Evolutionary conservation across 2,888 invertebrate genomes (phyloP).

Genomic region (Eupeodes latifasciatus): DNA sequence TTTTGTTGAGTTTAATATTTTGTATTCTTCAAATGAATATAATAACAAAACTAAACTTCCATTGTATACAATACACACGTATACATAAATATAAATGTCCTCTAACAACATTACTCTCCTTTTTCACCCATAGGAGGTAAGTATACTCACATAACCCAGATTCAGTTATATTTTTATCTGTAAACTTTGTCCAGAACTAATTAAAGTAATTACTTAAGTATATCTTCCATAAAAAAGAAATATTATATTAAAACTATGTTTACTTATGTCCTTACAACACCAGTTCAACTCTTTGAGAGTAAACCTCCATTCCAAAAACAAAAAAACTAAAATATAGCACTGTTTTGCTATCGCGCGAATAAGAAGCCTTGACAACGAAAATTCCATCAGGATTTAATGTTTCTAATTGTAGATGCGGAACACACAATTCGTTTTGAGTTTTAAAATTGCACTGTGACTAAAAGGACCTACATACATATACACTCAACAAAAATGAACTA

Average conservation of each 20-base stretch:
- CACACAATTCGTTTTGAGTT: slow-evolving; percentile 48
- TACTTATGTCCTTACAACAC: slow-evolving; percentile 37
- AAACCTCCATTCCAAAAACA: neutral
- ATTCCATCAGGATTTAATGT: slow-evolving; percentile 55
- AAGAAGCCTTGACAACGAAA: slow-evolving; percentile 27
- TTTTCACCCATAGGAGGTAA: too few relatives aligned
- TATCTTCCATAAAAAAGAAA: slow-evolving; percentile 57
- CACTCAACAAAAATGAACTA: neutral
- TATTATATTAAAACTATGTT: slow-evolving; percentile 64
- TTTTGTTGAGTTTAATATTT: neutral
- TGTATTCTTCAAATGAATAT: neutral
- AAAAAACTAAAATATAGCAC: neutral
- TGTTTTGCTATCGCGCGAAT: slow-evolving; percentile 24
- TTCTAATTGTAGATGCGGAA: slow-evolving; percentile 65
- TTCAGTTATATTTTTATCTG: slow-evolving; percentile 66
- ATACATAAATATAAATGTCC: neutral
- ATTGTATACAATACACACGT: neutral
- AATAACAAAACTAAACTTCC: slow-evolving; percentile 1
- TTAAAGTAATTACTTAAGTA: slow-evolving; percentile 78
- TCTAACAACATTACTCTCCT: slow-evolving; percentile 9
- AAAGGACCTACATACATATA: neutral
- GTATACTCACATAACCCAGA: slow-evolving; percentile 38
- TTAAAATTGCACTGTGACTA: slow-evolving; percentile 32
- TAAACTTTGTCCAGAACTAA: slow-evolving; percentile 76
- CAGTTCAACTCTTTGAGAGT: neutral